Evolutionary conservation across 1,140 invertebrate genomes (phyloP).

Genomic region (Nylanderia fulva): DNA sequence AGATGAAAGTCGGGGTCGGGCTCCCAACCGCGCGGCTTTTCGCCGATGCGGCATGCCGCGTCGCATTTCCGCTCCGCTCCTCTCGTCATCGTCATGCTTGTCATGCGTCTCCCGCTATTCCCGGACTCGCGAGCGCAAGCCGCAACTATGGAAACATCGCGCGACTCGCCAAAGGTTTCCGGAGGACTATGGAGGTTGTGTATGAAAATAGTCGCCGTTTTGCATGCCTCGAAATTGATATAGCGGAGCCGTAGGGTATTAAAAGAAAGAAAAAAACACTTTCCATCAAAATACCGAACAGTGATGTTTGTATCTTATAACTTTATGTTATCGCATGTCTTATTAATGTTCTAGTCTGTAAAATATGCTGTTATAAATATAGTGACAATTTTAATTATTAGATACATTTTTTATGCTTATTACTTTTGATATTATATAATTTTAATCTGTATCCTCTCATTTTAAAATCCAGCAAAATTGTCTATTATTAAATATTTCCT

Average conservation of each 20-base stretch:
- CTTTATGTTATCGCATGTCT: neutral
- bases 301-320: neutral
- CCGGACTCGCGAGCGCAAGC: slow-evolving; percentile 56
- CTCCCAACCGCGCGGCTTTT: slow-evolving; percentile 46
- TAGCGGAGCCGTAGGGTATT: neutral
- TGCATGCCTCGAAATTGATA: neutral
- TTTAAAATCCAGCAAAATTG: neutral
- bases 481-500: neutral
- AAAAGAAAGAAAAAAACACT: neutral
- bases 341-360: neutral
- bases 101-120: slow-evolving; percentile 35
- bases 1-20: slow-evolving; percentile 60
- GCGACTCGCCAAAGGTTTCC: slow-evolving; percentile 52
- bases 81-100: slow-evolving; percentile 66
- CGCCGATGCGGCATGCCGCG: slow-evolving; percentile 23
- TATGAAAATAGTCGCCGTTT: neutral
- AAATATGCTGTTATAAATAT: slow-evolving; percentile 12
- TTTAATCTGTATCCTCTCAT: neutral
- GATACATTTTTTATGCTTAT: neutral
- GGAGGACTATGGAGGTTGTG: slow-evolving; percentile 18
- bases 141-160: slow-evolving; percentile 68
- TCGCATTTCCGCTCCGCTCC: slow-evolving; percentile 60
- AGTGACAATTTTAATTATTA: neutral
- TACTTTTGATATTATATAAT: neutral
- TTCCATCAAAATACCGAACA: neutral